Conservation (phyloP, 1,140 invertebrate genomes). For the Manduca sexta region DNA sequence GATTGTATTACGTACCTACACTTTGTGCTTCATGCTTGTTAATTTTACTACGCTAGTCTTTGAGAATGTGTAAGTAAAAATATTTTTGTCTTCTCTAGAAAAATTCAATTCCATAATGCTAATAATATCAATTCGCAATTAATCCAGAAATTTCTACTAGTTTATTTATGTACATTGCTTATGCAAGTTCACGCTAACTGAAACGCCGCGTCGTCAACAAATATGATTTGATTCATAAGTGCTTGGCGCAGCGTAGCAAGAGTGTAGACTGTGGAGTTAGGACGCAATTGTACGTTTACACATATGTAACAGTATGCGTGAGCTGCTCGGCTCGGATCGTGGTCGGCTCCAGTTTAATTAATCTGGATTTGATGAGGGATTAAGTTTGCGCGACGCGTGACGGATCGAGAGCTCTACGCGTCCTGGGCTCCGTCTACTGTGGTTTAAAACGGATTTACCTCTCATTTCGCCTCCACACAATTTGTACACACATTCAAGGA, state of each 20-base stretch:
- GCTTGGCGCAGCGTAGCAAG: too few relatives aligned
- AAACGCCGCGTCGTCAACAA: too few relatives aligned
- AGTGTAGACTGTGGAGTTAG: neutral
- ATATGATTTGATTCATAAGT: too few relatives aligned
- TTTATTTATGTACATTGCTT: too few relatives aligned
- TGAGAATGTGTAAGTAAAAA: slow-evolving; percentile 1
- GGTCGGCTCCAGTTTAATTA: slow-evolving; percentile 65
- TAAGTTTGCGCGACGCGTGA: slow-evolving; percentile 62
- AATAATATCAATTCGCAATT: too few relatives aligned
- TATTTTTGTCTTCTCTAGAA: neutral
- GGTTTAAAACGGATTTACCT: slow-evolving; percentile 64
- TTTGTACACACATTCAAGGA: slow-evolving; percentile 52
- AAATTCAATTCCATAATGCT: too few relatives aligned
- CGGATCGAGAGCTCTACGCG: slow-evolving; percentile 53
- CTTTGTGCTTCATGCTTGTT: slow-evolving; percentile 43
- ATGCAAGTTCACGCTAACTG: too few relatives aligned
- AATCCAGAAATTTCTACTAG: too few relatives aligned
- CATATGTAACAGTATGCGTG: slow-evolving; percentile 32
- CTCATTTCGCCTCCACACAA: slow-evolving; percentile 47
- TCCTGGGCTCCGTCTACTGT: slow-evolving; percentile 40
- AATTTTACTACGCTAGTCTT: slow-evolving; percentile 38
- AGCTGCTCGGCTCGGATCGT: slow-evolving; percentile 34
- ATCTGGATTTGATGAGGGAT: slow-evolving; percentile 70
- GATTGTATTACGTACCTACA: slow-evolving; percentile 52
- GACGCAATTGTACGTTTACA: neutral